Percentiles rank a stretch among this genome's conserved stretches.
Conservation (phyloP, 2,888 invertebrate genomes). For the Oligia strigilis region DNA sequence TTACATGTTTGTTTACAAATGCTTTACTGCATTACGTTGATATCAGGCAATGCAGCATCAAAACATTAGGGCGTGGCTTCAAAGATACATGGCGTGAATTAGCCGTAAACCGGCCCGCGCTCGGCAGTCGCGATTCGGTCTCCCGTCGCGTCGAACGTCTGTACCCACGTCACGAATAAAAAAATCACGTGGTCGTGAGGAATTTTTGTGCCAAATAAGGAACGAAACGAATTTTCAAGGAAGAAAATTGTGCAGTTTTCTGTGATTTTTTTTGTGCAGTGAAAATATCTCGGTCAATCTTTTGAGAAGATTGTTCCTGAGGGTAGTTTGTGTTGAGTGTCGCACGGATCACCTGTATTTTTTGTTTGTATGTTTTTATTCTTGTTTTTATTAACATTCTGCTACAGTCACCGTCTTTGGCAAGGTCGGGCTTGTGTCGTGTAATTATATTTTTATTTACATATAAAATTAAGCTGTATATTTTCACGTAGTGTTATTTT, state of each 20-base stretch:
- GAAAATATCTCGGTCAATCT: slow-evolving; percentile 72
- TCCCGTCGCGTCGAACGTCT: slow-evolving; percentile 55
- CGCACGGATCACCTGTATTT: slow-evolving; percentile 59
- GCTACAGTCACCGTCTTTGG: slow-evolving; percentile 42
- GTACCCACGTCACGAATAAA: slow-evolving; percentile 35
- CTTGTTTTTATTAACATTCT: slow-evolving; percentile 32
- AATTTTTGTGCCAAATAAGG: slow-evolving; percentile 51
- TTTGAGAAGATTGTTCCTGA: slow-evolving; percentile 69
- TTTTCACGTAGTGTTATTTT: slow-evolving; percentile 18
- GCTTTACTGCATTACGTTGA: slow-evolving; percentile 63
- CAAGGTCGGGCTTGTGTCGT: slow-evolving; percentile 75
- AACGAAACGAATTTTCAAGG: slow-evolving; percentile 41
- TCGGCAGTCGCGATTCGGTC: slow-evolving; percentile 62
- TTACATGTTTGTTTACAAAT: slow-evolving; percentile 61
- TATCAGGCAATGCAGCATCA: slow-evolving; percentile 69
- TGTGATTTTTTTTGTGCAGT: slow-evolving; percentile 61
- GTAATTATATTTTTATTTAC: slow-evolving; percentile 45
- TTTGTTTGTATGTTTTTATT: slow-evolving; percentile 50
- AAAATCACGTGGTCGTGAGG: slow-evolving; percentile 54
- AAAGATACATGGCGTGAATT: slow-evolving; percentile 56
- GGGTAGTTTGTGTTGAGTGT: slow-evolving; percentile 69
- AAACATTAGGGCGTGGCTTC: slow-evolving; percentile 84
- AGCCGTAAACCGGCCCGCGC: slow-evolving; percentile 61
- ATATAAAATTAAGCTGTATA: slow-evolving; percentile 5
- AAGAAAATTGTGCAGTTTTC: slow-evolving; percentile 42